Percentiles rank a stretch among this genome's conserved stretches.
Conservation (phyloP, 2,797 vertebrate genomes). For the Gallirallus australis region DNA sequence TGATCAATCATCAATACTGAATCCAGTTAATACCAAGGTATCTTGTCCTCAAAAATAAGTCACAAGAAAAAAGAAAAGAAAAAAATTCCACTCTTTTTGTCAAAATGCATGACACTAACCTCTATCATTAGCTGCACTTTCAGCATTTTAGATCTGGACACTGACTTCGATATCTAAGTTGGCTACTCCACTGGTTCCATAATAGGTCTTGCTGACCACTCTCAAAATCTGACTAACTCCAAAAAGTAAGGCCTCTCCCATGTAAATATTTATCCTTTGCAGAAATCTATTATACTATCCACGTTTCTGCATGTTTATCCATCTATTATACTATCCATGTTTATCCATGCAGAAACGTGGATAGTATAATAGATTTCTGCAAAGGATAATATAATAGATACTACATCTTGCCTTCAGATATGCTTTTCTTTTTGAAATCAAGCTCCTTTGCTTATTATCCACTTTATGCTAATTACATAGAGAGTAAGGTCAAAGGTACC, state of each 20-base stretch:
- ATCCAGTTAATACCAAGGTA: background rate
- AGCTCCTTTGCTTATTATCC: background rate
- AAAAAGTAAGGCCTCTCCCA: background rate
- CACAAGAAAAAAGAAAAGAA: background rate
- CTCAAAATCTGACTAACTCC: background rate
- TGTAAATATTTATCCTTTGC: background rate
- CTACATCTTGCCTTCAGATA: background rate
- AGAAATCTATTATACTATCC: background rate
- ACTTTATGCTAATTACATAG: background rate
- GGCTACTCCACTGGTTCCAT: background rate
- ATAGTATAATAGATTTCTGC: too few relatives aligned
- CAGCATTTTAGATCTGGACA: background rate
- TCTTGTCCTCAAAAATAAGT: background rate
- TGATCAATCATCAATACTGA: background rate
- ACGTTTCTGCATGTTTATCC: too few relatives aligned
- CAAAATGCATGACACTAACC: background rate
- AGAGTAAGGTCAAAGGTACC: background rate
- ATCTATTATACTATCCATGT: too few relatives aligned
- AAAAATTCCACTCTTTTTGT: background rate
- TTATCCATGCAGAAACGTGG: too few relatives aligned
- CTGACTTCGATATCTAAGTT: background rate
- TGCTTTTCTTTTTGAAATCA: background rate
- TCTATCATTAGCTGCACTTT: background rate
- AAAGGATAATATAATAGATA: too few relatives aligned
- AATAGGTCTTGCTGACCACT: background rate